phyloP scores from a whole-genome alignment of 2,888 invertebrate species.

The Lepidonotus clava region DNA sequence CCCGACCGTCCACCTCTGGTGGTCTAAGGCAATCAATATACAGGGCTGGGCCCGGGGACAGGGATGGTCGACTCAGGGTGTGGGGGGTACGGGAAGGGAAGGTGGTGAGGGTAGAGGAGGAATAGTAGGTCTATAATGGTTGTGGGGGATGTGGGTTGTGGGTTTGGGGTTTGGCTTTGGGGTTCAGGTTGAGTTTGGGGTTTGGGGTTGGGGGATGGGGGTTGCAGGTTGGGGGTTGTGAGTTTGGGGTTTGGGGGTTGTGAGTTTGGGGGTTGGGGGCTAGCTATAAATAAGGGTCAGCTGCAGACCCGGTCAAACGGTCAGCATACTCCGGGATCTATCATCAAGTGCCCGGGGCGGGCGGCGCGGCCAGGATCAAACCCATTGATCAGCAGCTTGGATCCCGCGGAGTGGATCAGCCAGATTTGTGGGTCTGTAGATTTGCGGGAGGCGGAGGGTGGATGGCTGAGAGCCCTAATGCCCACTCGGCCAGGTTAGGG shows the following conservation, averaged over 20 bases:
- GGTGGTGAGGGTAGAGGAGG: neutral
- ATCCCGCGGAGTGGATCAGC: neutral
- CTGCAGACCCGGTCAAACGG: neutral
- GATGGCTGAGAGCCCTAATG: neutral
- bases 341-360: no score
- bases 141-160: neutral
- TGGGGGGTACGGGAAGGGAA: neutral
- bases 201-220: neutral
- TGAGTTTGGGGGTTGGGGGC: neutral
- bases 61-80: neutral
- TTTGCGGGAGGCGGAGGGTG: neutral
- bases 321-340: neutral
- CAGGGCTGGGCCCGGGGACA: neutral
- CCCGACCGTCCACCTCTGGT: neutral
- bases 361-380: neutral
- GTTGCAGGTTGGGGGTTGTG: neutral
- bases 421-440: neutral
- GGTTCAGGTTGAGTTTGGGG: neutral
- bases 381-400: neutral
- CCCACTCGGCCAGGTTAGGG: neutral
- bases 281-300: neutral
- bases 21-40: constrained; percentile 2
- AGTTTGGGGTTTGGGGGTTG: neutral
- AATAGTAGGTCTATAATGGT: neutral
- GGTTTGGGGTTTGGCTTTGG: neutral